Evolutionary conservation across 2,113 vertebrate genomes (phyloP), one percentile per base, ranked within the genome.

Genomic region (Ammodytes dubius): DNA sequence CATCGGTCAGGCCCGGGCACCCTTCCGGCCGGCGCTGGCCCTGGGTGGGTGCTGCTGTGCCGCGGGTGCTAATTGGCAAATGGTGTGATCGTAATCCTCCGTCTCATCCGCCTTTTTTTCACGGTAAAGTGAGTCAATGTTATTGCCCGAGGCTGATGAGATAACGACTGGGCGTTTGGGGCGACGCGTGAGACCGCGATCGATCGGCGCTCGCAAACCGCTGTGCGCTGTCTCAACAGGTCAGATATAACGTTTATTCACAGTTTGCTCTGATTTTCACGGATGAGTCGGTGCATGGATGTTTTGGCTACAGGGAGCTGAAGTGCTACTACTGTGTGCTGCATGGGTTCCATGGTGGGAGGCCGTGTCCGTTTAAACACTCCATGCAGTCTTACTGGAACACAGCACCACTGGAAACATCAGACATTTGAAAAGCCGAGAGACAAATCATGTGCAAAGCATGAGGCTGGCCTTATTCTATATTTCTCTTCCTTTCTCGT

Each of bases 61-160:
- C 42, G 7, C 47, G 1, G 63, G 81, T 71, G 77, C 80, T 86
- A 88, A 91, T 87, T 91, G 78, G 64, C 73, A 89, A 87, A 88
- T 65, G 57, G 52, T 75, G 46, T 63, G 79, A 82, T 72, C 3
- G 11, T 74, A 87, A 88, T 75, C 83, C 12, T 49, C 56, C 66
- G 63, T 85, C 60, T 78, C 74, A 91, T 87, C 79, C 45, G 1
- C 49, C 54, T 47, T 58, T 53, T 75, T 27, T 27, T 27, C 27
- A 27, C 74, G 6, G 1, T 67, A 56, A 27, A 15, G 39, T 15
- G 61, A 68, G 56, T 77, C 69, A 52, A 8, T 6, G 45, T 54
- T 5, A 8, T 59, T 2, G 68, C 73, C 76, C 64, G 43, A 63
- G 84, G 68, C 71, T 46, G 58, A 77, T 66, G 78, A 68, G 71